Conservation (phyloP, 2,797 vertebrate species). For the Enoplosus armatus region DNA sequence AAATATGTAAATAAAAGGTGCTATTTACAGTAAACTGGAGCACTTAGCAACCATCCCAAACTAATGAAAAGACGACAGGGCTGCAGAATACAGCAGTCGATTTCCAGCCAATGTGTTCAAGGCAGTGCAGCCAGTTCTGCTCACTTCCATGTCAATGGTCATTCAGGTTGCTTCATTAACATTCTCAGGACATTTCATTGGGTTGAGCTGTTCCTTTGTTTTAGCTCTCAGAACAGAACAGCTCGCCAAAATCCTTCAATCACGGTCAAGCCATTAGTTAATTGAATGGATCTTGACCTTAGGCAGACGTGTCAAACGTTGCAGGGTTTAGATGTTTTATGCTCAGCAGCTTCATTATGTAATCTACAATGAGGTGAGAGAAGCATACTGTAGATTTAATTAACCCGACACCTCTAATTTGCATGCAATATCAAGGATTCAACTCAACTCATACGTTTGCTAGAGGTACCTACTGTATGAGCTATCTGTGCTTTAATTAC, state of each 20-base stretch:
- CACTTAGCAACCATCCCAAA: slow-evolving; percentile 26
- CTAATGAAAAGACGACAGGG: slow-evolving; percentile 7
- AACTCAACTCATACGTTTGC: background rate
- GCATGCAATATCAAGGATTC: slow-evolving; percentile 2
- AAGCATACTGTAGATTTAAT: background rate
- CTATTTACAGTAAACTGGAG: slow-evolving; percentile 61
- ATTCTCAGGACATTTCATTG: slow-evolving; percentile 74
- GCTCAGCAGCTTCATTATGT: slow-evolving; percentile 7
- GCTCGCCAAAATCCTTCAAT: slow-evolving; percentile 19
- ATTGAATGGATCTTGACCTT: slow-evolving; percentile 37
- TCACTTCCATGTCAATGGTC: slow-evolving; percentile 69
- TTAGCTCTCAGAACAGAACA: slow-evolving; percentile 27
- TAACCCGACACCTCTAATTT: background rate
- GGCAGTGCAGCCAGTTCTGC: slow-evolving; percentile 4
- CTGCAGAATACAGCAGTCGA: slow-evolving; percentile 19
- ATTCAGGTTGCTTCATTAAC: slow-evolving; percentile 82
- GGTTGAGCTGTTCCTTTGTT: slow-evolving; percentile 73
- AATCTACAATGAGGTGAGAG: background rate
- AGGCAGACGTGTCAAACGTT: slow-evolving; percentile 1
- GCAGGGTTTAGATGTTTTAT: slow-evolving; percentile 8
- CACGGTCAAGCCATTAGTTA: slow-evolving; percentile 35
- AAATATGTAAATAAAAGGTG: slow-evolving; percentile 9
- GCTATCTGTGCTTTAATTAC: slow-evolving; percentile 49
- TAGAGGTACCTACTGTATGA: slow-evolving; percentile 35
- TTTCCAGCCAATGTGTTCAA: slow-evolving; percentile 27